Evolutionary conservation across 2,797 vertebrate species (phyloP).

Genomic region (Tapirus indicus): DNA sequence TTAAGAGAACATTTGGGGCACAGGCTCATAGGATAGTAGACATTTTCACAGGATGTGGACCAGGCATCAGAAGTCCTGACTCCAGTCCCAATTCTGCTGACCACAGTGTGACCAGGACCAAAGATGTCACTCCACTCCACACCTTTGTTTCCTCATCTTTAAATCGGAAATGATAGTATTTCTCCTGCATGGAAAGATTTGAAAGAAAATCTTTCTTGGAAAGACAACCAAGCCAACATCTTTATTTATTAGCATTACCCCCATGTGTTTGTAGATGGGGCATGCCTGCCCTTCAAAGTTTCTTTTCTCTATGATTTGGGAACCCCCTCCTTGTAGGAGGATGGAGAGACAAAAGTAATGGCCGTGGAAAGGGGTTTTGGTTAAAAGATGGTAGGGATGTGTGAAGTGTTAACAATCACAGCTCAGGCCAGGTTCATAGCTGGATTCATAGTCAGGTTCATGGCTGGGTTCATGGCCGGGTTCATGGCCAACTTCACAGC

Average conservation of each 20-base stretch:
- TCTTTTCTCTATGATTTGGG: neutral
- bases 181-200: neutral
- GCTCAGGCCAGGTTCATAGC: neutral
- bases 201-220: neutral
- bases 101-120: neutral
- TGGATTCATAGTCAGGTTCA: neutral
- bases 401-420: neutral
- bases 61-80: neutral
- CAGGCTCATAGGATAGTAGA: neutral
- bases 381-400: neutral
- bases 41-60: neutral
- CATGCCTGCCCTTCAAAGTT: rapidly evolving
- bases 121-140: rapidly evolving
- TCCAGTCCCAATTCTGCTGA: neutral
- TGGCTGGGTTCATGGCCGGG: neutral
- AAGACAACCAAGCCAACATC: rapidly evolving
- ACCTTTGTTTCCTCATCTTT: neutral
- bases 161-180: neutral
- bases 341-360: neutral
- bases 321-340: neutral
- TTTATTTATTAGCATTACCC: neutral
- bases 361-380: neutral
- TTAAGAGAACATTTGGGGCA: neutral
- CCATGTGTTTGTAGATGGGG: rapidly evolving
- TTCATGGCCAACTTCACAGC: constrained; percentile 47